Evolutionary conservation across 2,113 vertebrate genomes (phyloP), one percentile per base, ranked within the genome.

Genomic region (Hyla sarda): DNA sequence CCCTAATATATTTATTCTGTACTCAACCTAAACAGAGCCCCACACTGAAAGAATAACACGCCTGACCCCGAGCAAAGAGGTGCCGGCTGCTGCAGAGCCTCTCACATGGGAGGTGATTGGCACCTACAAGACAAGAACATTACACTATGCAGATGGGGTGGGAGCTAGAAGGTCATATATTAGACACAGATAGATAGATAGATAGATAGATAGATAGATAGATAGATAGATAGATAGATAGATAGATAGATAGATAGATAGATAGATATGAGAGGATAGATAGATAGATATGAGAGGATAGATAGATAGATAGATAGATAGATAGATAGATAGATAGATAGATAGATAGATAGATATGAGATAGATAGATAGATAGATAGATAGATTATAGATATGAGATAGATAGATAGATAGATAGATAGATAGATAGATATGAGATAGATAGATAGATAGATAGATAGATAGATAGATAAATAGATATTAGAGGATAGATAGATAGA

Each of bases 1-100:
- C 37, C 25, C 54, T 87, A 28, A 87, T 87, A 87, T 87, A 87
- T 87, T 87, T 87, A 87, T 87, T 74, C 54, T 74, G 37, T 19
- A 34, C 41, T 30, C 17, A 87, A 62, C 14, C 81, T 69, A 81
- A 62, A 81, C 84, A 86, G 37, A 74, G 78, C 50, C 47, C 25
- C 11, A 17, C 67, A 82, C 28, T 82, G 67, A 62, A 80, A 87
- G 52, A 82, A 82, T 74, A 82, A 87, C 52, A 82, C 77, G 19
- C 25, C 3, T 74, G n/a, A 32, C 48, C 78, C 67, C n/a, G 3
- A 28, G n/a, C 12, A 37, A 12, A 54, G 65, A 47, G 58, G 73
- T 86, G 41, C 41, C 30, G 19, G 50, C 77, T 48, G 62, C 48
- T 71, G 11, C 69, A 84, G 71, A n/a, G 11, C n/a, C 17, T 1